phyloP scores from a whole-genome alignment of 2,888 invertebrate genomes.

The Clitarchus hookeri region DNA sequence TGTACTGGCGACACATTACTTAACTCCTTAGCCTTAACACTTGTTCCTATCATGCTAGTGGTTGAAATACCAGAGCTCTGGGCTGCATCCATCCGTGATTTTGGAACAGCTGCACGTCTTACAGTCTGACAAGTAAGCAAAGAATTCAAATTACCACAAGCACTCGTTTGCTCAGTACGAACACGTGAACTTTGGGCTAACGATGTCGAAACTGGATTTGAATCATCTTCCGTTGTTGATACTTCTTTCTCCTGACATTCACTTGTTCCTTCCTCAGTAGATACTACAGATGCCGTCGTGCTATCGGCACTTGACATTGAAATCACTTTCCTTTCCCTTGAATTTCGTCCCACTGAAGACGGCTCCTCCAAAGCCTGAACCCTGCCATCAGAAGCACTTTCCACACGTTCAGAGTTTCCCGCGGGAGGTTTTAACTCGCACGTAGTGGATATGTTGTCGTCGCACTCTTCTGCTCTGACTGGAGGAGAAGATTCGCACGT shows the following conservation, averaged over 20 bases:
- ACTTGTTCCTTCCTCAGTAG: background rate
- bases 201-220: slow-evolving; percentile 12
- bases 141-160: background rate
- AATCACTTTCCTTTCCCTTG: background rate
- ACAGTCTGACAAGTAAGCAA: background rate
- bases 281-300: background rate
- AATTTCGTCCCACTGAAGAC: background rate
- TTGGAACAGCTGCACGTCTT: background rate
- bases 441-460: slow-evolving; percentile 1
- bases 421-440: background rate
- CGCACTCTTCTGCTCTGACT: background rate
- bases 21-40: background rate
- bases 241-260: background rate
- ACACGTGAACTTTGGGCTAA: background rate
- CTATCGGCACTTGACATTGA: slow-evolving; percentile 10
- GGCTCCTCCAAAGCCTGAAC: background rate
- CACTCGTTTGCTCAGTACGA: background rate
- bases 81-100: background rate
- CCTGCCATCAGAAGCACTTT: background rate
- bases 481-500: background rate
- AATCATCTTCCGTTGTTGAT: slow-evolving; percentile 17
- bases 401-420: background rate
- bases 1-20: background rate
- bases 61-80: slow-evolving; percentile 22
- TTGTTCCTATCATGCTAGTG: background rate